These are phyloP conservation scores for Aptenodytes forsteri DNA, from an alignment of 2,113 vertebrate species.

Conservation along the genomic window DNA sequence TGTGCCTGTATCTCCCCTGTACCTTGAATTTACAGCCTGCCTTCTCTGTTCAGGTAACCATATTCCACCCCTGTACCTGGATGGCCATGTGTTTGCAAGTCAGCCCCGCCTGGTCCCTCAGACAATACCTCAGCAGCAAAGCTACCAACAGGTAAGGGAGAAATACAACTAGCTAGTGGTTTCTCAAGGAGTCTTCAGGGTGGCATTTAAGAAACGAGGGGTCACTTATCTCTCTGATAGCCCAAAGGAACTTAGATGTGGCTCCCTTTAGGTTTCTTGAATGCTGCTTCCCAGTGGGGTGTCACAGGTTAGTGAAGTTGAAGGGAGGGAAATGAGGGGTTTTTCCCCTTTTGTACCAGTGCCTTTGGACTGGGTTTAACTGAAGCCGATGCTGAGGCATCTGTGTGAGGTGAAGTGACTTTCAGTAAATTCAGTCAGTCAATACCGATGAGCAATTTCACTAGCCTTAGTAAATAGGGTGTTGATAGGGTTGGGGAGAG, in stretches of 20 bases:
- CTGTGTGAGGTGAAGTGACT: not conserved
- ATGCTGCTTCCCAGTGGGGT: not conserved
- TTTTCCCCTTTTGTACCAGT: not conserved
- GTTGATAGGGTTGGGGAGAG: not conserved
- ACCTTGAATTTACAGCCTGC: not conserved
- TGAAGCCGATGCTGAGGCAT: not conserved
- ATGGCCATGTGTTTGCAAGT: constrained; percentile 94
- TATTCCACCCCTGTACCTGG: constrained; percentile 93
- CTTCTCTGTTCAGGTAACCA: constrained; percentile 84
- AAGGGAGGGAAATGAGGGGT: not conserved
- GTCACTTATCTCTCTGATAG: not conserved
- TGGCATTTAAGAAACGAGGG: not conserved
- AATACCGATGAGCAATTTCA: not conserved
- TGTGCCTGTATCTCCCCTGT: not conserved
- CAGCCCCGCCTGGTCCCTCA: constrained; percentile 94
- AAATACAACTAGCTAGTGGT: not conserved
- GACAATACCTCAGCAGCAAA: constrained; percentile 95
- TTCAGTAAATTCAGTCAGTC: not conserved
- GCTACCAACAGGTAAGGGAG: constrained; percentile 89
- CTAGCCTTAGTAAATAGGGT: not conserved
- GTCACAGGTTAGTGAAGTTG: not conserved
- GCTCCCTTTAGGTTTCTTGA: not conserved
- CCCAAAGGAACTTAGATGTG: not conserved
- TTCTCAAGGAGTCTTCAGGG: not conserved
- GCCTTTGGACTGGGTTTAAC: not conserved